These are phyloP conservation scores for Drosophila fuyamai DNA, from an alignment of 1,140 invertebrate genomes.

Conservation along the genomic window DNA sequence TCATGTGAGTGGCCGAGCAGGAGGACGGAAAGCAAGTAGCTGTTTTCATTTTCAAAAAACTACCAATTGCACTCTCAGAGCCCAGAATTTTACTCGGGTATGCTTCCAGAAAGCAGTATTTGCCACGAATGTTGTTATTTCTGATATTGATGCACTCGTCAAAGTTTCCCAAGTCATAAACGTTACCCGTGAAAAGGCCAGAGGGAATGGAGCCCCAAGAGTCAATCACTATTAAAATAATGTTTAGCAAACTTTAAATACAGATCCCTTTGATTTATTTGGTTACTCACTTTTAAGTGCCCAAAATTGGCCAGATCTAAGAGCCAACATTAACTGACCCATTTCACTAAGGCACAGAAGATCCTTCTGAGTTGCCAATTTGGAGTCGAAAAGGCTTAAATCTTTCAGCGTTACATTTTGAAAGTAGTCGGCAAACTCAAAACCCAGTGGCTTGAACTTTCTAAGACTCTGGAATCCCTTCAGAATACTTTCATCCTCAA, in stretches of 20 bases:
- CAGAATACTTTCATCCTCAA: neutral
- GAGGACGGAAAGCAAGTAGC: constrained; percentile 25
- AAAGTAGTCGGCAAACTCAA: constrained; percentile 35
- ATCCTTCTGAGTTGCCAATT: constrained; percentile 1
- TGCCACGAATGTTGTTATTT: constrained; percentile 16
- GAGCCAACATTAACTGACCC: neutral
- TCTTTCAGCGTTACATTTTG: constrained; percentile 9
- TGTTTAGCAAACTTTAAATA: too few relatives aligned
- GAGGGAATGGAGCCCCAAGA: constrained; percentile 43
- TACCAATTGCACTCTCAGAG: neutral
- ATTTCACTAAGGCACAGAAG: constrained; percentile 6
- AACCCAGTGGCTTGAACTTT: constrained; percentile 11
- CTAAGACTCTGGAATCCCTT: constrained; percentile 5
- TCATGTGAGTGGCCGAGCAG: constrained; percentile 21
- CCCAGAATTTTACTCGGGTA: neutral
- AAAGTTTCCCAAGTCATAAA: constrained; percentile 59
- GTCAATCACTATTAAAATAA: constrained; percentile 51
- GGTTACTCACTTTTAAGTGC: constrained; percentile 16
- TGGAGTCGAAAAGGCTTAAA: neutral
- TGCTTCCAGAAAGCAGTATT: constrained; percentile 35
- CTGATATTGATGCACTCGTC: constrained; percentile 53
- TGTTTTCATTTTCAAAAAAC: neutral
- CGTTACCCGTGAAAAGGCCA: constrained; percentile 14
- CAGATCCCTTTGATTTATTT: too few relatives aligned
- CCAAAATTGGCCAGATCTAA: constrained; percentile 9